Percentiles rank a stretch among this genome's conserved stretches.
phyloP scores from a whole-genome alignment of 2,113 vertebrate species.

The Platanista minor region DNA sequence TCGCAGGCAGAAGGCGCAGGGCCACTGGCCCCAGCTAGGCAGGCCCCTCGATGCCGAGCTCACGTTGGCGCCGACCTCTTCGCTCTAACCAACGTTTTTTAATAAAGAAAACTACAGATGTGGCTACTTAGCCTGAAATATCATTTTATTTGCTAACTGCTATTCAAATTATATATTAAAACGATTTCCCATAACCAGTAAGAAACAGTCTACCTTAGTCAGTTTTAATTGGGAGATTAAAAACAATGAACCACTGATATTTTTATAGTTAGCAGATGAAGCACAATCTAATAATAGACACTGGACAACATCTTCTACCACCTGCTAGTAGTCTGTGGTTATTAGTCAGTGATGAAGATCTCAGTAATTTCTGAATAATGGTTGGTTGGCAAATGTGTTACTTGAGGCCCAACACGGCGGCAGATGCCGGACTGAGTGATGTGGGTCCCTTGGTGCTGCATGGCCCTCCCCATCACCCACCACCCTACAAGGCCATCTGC shows the following conservation, averaged over 20 bases:
- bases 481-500: neutral
- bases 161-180: slow-evolving; percentile 10
- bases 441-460: neutral
- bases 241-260: slow-evolving; percentile 34
- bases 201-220: neutral
- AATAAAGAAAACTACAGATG: neutral
- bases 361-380: slow-evolving; percentile 41
- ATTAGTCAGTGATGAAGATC: slow-evolving; percentile 26
- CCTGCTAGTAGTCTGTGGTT: slow-evolving; percentile 18
- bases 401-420: neutral
- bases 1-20: no score
- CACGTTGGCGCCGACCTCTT: no score
- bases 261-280: slow-evolving; percentile 59
- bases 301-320: slow-evolving; percentile 13
- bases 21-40: no score
- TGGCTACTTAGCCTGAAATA: neutral
- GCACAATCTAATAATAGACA: slow-evolving; percentile 61
- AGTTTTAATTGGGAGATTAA: neutral
- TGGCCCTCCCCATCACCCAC: neutral
- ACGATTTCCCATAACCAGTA: neutral
- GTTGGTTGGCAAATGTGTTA: neutral
- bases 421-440: neutral
- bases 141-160: neutral
- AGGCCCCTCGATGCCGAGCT: no score
- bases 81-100: no score